Conservation (phyloP, 2,113 vertebrate species). For the Psittacula cyanocephala region DNA sequence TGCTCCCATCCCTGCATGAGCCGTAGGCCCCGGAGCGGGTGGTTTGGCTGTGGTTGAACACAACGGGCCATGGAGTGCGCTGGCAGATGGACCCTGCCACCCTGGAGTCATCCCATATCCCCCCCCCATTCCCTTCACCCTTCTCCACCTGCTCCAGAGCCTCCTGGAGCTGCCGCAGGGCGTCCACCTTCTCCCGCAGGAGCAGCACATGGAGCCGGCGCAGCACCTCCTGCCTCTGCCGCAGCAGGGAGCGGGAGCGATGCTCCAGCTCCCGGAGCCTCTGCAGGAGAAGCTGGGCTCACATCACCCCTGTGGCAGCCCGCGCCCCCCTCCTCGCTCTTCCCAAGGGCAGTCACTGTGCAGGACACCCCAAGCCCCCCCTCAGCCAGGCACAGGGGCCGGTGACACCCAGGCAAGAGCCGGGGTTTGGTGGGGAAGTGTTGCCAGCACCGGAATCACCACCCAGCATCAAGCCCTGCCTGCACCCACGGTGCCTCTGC, state of each 20-base stretch:
- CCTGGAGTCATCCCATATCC: background rate
- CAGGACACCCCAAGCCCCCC: background rate
- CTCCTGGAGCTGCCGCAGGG: slow-evolving; percentile 45
- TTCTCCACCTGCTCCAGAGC: slow-evolving; percentile 67
- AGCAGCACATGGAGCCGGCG: slow-evolving; percentile 41
- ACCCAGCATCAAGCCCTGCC: background rate
- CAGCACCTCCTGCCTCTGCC: slow-evolving; percentile 58
- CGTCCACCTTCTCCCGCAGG: slow-evolving; percentile 62
- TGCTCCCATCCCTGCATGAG: background rate
- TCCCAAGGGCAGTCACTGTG: background rate
- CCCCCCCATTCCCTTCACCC: background rate
- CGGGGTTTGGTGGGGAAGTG: background rate
- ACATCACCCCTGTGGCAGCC: background rate
- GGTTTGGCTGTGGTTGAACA: background rate
- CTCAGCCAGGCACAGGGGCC: background rate
- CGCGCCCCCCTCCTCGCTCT: fast-evolving
- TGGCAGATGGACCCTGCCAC: background rate
- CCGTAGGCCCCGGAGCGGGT: fast-evolving
- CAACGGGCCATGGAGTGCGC: fast-evolving
- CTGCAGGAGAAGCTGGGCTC: slow-evolving; percentile 9
- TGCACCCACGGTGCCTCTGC: background rate
- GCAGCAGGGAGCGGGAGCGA: slow-evolving; percentile 40
- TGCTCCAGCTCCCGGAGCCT: slow-evolving; percentile 68
- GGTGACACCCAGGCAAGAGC: background rate
- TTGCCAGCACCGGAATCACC: fast-evolving